These are phyloP conservation scores for Erynnis tages DNA, from an alignment of 2,888 invertebrate genomes.

Conservation along the genomic window DNA sequence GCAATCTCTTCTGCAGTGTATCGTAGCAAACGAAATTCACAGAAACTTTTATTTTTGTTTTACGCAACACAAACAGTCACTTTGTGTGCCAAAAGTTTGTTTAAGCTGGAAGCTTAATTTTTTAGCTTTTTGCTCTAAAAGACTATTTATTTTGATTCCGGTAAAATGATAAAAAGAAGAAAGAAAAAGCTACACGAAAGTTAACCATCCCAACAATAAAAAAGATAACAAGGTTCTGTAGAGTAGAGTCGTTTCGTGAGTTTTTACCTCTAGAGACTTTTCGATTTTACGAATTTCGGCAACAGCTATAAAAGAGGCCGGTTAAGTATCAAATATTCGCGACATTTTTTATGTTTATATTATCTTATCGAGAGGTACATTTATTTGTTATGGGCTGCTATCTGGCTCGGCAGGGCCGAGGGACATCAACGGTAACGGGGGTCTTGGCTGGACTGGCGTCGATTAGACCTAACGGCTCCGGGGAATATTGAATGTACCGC, in stretches of 20 bases:
- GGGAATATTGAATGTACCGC: constrained; percentile 59
- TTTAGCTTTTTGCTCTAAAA: not conserved
- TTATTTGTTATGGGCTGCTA: constrained; percentile 52
- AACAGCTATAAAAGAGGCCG: constrained; percentile 8
- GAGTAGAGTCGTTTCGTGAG: not conserved
- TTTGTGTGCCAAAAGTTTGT: constrained; percentile 23
- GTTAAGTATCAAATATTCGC: constrained; percentile 13
- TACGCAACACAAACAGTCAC: constrained; percentile 19
- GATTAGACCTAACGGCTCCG: constrained; percentile 65
- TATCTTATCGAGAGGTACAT: constrained; percentile 37
- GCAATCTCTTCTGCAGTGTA: constrained; percentile 9
- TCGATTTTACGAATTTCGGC: constrained; percentile 7
- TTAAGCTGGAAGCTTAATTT: constrained; percentile 6
- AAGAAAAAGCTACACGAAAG: not conserved
- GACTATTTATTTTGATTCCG: not conserved
- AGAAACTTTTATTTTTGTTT: constrained; percentile 20
- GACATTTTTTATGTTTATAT: constrained; percentile 29
- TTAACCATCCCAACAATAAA: not conserved
- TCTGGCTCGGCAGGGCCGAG: constrained; percentile 43
- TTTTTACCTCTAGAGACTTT: constrained; percentile 8
- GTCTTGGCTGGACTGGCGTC: constrained; percentile 62
- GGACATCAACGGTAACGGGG: constrained; percentile 68
- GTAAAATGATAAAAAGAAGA: not conserved
- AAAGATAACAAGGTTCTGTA: constrained; percentile 1
- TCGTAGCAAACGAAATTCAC: constrained; percentile 18